Percentiles rank a stretch among this genome's conserved stretches.
Evolutionary conservation across 2,797 vertebrate species (phyloP).

Genomic region (Acipenser oxyrinchus): DNA sequence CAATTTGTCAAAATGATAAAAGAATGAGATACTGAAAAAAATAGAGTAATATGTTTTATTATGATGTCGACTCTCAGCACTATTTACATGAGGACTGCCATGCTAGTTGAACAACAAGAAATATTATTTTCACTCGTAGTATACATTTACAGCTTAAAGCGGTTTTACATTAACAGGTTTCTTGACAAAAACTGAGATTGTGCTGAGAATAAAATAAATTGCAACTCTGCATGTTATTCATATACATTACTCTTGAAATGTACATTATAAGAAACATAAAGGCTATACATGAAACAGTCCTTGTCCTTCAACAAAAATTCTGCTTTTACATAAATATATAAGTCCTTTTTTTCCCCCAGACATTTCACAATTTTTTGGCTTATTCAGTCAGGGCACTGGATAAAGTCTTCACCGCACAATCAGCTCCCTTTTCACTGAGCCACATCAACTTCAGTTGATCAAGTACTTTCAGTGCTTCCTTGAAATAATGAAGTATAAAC

Average conservation of each 20-base stretch:
- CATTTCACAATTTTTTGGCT: background rate
- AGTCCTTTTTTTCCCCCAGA: too few species aligned
- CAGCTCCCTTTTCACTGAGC: conserved; percentile 30
- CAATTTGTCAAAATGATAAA: too few species aligned
- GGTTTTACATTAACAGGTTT: conserved; percentile 69
- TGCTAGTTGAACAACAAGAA: conserved; percentile 68
- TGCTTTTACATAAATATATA: conserved; percentile 73
- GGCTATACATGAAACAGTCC: conserved; percentile 65
- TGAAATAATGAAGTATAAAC: conserved; percentile 64
- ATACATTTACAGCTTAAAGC: conserved; percentile 74
- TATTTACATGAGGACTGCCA: conserved; percentile 74
- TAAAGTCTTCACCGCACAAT: conserved; percentile 24
- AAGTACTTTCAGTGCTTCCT: conserved; percentile 43
- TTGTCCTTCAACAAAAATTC: conserved; percentile 51
- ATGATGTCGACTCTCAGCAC: conserved; percentile 62
- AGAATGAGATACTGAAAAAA: conserved; percentile 54
- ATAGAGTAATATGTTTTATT: conserved; percentile 71
- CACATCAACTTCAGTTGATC: conserved; percentile 31
- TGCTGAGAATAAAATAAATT: conserved; percentile 74
- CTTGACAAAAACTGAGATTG: conserved; percentile 30
- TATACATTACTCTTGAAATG: conserved; percentile 73
- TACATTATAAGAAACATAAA: conserved; percentile 66
- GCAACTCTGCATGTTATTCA: conserved; percentile 65
- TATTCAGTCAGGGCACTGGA: conserved; percentile 21
- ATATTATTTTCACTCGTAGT: conserved; percentile 57